Evolutionary conservation across 2,888 invertebrate genomes (phyloP), one percentile per base, ranked within the genome.

Genomic region (Ormia ochracea): DNA sequence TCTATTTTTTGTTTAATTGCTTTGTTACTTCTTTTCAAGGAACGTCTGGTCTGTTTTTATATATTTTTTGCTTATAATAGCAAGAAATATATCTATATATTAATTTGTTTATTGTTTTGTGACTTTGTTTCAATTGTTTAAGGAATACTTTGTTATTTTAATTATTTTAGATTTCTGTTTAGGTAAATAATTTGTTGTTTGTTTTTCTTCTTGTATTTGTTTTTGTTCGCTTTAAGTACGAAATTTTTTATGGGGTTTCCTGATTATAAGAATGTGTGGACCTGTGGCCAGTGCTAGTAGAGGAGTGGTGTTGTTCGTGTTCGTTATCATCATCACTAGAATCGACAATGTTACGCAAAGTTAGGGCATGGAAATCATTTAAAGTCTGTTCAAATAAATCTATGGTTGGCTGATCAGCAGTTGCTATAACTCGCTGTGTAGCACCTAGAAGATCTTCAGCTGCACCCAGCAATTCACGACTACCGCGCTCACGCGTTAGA

Each of bases 311-410:
- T 65, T 48, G 65, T 28, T 59, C 65, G n/a, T 69, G 65, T 17
- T 54, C 66, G 33, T 80, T 75, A 56, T 72, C 52, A 72, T 85
- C 83, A 7, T 86, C 86, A 31, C 87, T 89, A 19, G 89, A 87
- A 73, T 89, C 88, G 33, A 84, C 85, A 78, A 89, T 87, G 81
- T 88, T 89, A 48, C 86, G 86, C 78, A 90, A 82, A 19, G 88
- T 87, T 48, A 90, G 83, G 33, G 87, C 86, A 79, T 90, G 89
- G 77, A 89, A 90, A 84, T 90, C 87, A 78, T 88, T 89, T 63
- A 90, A 82, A 28, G 90, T 89, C 82, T 89, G 88, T 82, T 89
- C 88, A 78, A 89, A 89, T 76, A 90, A 84, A 85, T 90, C 88
- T 76, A 88, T 87, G 36, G 88, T 88, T 38, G 86, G 87, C 65